phyloP scores from a whole-genome alignment of 2,113 vertebrate genomes.

The Anoura caudifer region DNA sequence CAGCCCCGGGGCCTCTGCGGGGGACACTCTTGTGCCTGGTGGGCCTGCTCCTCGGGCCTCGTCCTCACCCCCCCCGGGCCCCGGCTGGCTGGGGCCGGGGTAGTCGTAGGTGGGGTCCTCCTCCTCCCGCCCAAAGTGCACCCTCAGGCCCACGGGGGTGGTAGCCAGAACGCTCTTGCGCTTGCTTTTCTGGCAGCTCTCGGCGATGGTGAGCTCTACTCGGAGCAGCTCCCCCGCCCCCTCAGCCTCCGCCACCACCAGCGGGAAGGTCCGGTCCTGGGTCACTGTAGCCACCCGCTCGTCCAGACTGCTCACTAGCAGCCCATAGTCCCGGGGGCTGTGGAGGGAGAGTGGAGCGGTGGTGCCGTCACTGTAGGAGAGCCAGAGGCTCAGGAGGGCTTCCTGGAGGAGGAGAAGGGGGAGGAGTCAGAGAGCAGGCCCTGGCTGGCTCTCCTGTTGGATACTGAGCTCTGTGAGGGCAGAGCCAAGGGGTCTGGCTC shows the following conservation, averaged over 20 bases:
- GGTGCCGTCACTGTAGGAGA: slow-evolving; percentile 95
- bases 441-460: not conserved
- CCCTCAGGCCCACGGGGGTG: slow-evolving; percentile 86
- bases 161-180: slow-evolving; percentile 94
- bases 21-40: slow-evolving; percentile 55
- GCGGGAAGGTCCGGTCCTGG: slow-evolving; percentile 89
- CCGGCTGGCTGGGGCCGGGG: slow-evolving; percentile 85
- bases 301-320: slow-evolving; percentile 91
- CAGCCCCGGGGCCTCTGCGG: slow-evolving; percentile 76
- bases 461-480: not conserved
- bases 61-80: slow-evolving; percentile 68
- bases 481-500: not conserved
- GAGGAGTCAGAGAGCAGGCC: not conserved
- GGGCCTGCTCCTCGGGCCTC: slow-evolving; percentile 85
- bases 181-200: slow-evolving; percentile 97
- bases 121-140: slow-evolving; percentile 87
- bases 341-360: slow-evolving; percentile 91
- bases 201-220: slow-evolving; percentile 92
- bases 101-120: slow-evolving; percentile 86
- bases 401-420: slow-evolving; percentile 81
- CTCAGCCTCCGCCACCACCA: slow-evolving; percentile 91
- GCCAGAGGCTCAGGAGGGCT: slow-evolving; percentile 94
- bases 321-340: slow-evolving; percentile 95
- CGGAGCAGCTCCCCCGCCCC: slow-evolving; percentile 88
- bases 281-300: slow-evolving; percentile 89